phyloP scores from a whole-genome alignment of 2,888 invertebrate genomes.

The Aethes cnicana region DNA sequence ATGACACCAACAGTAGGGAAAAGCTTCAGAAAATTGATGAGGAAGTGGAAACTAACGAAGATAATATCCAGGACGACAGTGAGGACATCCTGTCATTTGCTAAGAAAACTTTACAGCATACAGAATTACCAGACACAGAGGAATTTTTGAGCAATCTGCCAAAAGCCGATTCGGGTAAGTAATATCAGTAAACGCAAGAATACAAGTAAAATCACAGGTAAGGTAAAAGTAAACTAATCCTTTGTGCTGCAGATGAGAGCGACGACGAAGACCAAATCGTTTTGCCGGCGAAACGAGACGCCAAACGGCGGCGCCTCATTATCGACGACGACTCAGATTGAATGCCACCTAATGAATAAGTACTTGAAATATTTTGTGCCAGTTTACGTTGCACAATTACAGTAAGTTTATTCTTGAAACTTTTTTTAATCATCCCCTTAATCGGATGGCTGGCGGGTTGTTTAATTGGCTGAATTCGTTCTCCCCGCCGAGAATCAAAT shows the following conservation, averaged over 20 bases:
- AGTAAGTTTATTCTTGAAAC: constrained; percentile 20
- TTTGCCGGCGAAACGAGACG: constrained; percentile 52
- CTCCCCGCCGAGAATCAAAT: constrained; percentile 5
- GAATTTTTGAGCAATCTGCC: constrained; percentile 59
- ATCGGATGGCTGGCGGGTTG: background rate
- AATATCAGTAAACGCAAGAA: no score
- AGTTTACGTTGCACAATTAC: constrained; percentile 1
- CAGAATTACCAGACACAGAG: constrained; percentile 67
- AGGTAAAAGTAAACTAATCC: constrained; percentile 6
- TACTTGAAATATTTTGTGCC: background rate
- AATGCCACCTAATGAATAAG: background rate
- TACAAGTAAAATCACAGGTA: background rate
- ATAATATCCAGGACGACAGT: constrained; percentile 45
- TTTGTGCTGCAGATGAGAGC: constrained; percentile 56
- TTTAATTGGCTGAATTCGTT: constrained; percentile 12
- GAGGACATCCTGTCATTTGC: constrained; percentile 73
- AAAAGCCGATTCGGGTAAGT: constrained; percentile 56
- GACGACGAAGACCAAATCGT: constrained; percentile 57
- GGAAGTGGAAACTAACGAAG: constrained; percentile 41
- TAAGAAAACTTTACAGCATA: constrained; percentile 66
- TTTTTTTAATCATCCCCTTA: constrained; percentile 7
- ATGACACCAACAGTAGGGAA: constrained; percentile 48
- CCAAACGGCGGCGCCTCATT: constrained; percentile 58
- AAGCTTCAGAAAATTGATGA: constrained; percentile 70
- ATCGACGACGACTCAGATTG: constrained; percentile 74